These are phyloP conservation scores for Tretioscincus oriximinensis DNA, from an alignment of 2,113 vertebrate species.

Conservation along the genomic window DNA sequence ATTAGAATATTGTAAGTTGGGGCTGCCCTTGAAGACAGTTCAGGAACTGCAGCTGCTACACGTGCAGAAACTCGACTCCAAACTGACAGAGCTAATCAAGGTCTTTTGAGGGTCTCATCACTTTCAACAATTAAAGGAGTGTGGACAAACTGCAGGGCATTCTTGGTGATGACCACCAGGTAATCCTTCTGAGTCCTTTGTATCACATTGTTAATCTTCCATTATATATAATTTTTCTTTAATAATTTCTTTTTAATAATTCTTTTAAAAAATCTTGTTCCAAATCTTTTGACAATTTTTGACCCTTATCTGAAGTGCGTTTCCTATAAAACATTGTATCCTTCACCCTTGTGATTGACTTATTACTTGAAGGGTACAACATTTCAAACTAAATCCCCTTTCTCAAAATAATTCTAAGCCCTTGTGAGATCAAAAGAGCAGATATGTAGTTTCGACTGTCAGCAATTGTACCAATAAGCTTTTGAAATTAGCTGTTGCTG, in stretches of 20 bases:
- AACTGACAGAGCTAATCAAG: too few relatives aligned
- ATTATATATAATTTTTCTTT: not conserved
- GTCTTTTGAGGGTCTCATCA: too few relatives aligned
- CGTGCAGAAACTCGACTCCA: too few relatives aligned
- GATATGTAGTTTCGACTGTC: not conserved
- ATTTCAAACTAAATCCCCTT: not conserved
- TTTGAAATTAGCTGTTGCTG: not conserved
- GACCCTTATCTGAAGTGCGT: not conserved
- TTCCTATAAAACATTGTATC: constrained; percentile 7
- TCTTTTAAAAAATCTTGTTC: not conserved
- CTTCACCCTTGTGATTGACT: not conserved
- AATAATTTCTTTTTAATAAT: not conserved
- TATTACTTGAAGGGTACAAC: not conserved
- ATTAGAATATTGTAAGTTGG: too few relatives aligned
- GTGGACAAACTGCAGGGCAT: too few relatives aligned
- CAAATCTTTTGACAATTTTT: not conserved
- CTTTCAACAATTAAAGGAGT: too few relatives aligned
- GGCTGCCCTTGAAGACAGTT: too few relatives aligned
- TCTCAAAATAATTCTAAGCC: not conserved
- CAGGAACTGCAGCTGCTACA: too few relatives aligned
- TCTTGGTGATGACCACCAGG: too few relatives aligned
- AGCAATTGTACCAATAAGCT: not conserved
- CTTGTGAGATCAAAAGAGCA: constrained; percentile 2
- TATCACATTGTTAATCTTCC: not conserved
- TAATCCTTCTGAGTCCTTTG: too few relatives aligned